phyloP scores from a whole-genome alignment of 2,797 vertebrate species.

The Petrocephalus schoutedeni region DNA sequence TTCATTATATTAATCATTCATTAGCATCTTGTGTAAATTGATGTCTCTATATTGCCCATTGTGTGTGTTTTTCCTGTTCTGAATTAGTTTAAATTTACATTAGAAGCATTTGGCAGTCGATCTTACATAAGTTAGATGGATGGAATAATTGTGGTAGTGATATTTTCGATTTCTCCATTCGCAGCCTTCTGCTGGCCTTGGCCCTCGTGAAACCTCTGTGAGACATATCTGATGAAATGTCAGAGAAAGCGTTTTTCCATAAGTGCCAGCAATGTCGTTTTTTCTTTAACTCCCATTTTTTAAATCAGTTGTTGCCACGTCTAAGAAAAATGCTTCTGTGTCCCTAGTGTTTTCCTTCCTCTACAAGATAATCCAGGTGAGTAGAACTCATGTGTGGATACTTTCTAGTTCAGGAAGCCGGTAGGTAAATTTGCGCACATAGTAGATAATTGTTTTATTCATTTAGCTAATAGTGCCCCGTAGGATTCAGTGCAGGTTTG shows the following conservation, averaged over 20 bases:
- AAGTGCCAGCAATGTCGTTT: neutral
- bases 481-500: neutral
- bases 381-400: constrained; percentile 24
- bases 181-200: neutral
- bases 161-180: neutral
- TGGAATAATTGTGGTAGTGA: neutral
- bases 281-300: neutral
- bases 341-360: constrained; percentile 96
- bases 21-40: neutral
- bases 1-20: neutral
- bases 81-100: too few relatives aligned
- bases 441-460: neutral
- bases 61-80: neutral
- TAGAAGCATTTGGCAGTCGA: too few relatives aligned
- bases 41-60: neutral
- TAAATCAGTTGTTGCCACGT: constrained; percentile 89
- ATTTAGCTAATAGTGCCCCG: neutral
- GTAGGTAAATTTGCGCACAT: neutral
- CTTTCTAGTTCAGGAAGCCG: neutral
- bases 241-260: neutral
- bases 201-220: neutral
- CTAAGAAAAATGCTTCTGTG: constrained; percentile 96
- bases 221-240: neutral
- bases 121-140: neutral
- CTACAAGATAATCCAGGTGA: constrained; percentile 96